Evolutionary conservation across 2,113 vertebrate genomes (phyloP).

Genomic region (Scolopax mira): DNA sequence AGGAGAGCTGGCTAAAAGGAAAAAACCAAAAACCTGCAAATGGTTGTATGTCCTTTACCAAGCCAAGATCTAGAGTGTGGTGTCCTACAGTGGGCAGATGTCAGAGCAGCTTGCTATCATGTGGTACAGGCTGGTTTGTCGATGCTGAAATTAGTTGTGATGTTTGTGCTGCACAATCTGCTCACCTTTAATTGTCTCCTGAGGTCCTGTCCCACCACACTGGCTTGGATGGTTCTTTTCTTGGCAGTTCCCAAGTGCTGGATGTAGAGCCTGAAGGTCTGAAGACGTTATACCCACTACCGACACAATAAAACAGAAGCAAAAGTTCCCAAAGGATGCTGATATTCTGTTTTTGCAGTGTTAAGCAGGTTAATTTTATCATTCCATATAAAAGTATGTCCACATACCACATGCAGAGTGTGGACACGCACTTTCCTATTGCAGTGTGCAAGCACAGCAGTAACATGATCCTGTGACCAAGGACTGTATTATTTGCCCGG

Average conservation of each 20-base stretch:
- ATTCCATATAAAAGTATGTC: neutral
- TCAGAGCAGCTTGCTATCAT: neutral
- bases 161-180: neutral
- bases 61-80: neutral
- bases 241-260: neutral
- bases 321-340: neutral
- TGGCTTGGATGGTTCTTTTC: neutral
- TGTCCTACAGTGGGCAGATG: neutral
- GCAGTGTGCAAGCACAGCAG: neutral
- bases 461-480: neutral
- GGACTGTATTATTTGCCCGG: neutral
- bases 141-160: neutral
- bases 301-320: neutral
- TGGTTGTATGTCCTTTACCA: neutral
- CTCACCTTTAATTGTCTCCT: neutral
- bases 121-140: accelerated
- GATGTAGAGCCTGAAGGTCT: neutral
- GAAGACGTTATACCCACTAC: neutral
- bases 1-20: constrained; percentile 22
- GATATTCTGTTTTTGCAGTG: neutral
- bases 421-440: neutral
- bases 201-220: neutral
- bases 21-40: neutral
- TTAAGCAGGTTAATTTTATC: neutral
- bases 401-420: neutral